Base-by-base conservation (phyloP, 2,888 invertebrate species). In the Drosophila siamana region DNA sequence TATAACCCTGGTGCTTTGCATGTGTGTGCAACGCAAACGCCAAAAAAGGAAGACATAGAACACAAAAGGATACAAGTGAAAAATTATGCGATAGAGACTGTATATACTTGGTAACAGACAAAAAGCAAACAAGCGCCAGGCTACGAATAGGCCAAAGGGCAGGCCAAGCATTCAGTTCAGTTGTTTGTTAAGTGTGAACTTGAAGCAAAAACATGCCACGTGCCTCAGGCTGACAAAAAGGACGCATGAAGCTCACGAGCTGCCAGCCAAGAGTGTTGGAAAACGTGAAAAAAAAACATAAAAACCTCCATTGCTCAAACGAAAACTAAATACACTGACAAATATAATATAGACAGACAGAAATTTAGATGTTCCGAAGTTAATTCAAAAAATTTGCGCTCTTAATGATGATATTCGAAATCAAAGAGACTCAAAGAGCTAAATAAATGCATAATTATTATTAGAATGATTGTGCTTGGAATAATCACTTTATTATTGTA, bases 11-110 rank as follows among this genome's bases (percentile, higher is more conserved):
- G 54, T 54, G 78, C 72, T 70, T 51, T 70, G 72, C 76, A 62
- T 73, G 78, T 78, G 60, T 73, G 60, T 72, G 73, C 68, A 63
- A 11, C 28, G 26, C 59, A 36, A 13, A 46, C 19, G 19, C 3
- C 19, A 3, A 19, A 4, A 24, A 7, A 5, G 26, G 6, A 62
- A 67, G 66, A 69, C 69, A 57, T 52, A 15, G 36, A 15, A 61
- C 44, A 67, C 74, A 59, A 77, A 79, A 79, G 75, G 67, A 88
- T 86, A 84, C 75, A 65, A 84, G 89, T 87, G 83, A 87, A 84
- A 89, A 84, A 85, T 89, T 85, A 83, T 88, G 88, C 89, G 65
- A 57, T 85, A 64, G 54, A 60, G 78, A 77, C 69, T 61, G n/a
- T n/a, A 65, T 9, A 38, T 30, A 26, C 33, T 33, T 33, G 33